A percentile compares a stretch with the other conserved stretches of the same genome.
phyloP scores from a whole-genome alignment of 2,113 vertebrate species.

The Circaetus gallicus region DNA sequence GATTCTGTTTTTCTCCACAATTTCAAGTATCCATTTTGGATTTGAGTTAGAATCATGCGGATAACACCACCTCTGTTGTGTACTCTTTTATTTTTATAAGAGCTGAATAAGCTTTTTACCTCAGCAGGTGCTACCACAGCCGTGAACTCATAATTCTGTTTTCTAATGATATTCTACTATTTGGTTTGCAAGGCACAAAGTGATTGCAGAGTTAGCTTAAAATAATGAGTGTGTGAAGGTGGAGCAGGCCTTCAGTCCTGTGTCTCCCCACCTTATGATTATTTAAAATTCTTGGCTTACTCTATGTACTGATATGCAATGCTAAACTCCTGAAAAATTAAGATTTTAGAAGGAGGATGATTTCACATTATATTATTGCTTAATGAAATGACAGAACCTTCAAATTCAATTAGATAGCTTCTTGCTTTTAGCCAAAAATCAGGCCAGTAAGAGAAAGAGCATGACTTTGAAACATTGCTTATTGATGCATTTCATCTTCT shows the following conservation, averaged over 20 bases:
- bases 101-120: background rate
- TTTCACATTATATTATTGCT: background rate
- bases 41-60: background rate
- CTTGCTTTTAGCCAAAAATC: background rate
- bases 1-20: background rate
- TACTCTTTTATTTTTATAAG: background rate
- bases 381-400: conserved; percentile 2
- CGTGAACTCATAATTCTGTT: background rate
- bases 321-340: background rate
- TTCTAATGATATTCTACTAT: background rate
- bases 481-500: background rate
- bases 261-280: background rate
- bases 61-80: background rate
- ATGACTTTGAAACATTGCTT: background rate
- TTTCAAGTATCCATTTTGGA: background rate
- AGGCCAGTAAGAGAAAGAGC: background rate
- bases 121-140: background rate
- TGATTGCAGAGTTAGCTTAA: background rate
- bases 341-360: background rate
- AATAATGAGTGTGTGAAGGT: background rate
- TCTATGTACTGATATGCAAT: background rate
- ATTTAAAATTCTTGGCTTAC: background rate
- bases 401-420: background rate
- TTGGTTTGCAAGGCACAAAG: background rate
- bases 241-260: background rate